Percentiles rank a stretch among this genome's conserved stretches.
Conservation (phyloP, 2,888 invertebrate genomes). For the Apotomis capreana region DNA sequence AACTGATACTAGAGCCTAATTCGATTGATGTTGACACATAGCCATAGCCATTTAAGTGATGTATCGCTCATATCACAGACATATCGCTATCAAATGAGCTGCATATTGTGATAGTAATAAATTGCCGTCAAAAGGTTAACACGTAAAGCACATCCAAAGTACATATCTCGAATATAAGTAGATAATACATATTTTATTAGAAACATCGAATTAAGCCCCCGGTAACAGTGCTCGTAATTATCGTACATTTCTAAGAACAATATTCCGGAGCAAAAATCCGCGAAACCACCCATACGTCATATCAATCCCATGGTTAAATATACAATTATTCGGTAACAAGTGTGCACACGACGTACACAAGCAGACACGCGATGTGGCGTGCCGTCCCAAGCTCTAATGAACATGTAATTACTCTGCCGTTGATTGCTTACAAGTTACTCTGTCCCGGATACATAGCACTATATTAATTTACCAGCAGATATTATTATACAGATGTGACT, state of each 20-base stretch:
- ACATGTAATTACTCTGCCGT: conserved; percentile 72
- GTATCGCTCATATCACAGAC: too few species aligned
- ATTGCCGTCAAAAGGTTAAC: too few species aligned
- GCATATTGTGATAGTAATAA: too few species aligned
- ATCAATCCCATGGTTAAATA: conserved; percentile 54
- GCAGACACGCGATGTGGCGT: conserved; percentile 74
- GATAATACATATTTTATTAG: too few species aligned
- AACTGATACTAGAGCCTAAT: too few species aligned
- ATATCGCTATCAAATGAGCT: too few species aligned
- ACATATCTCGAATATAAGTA: too few species aligned
- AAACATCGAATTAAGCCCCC: too few species aligned
- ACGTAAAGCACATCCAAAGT: too few species aligned
- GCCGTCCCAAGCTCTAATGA: conserved; percentile 70
- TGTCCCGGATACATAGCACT: conserved; percentile 43
- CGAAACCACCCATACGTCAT: conserved; percentile 49
- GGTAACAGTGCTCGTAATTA: neutral
- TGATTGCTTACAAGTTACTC: conserved; percentile 56
- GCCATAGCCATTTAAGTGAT: too few species aligned
- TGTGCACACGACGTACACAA: conserved; percentile 48
- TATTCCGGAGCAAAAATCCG: neutral
- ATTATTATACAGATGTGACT: conserved; percentile 57
- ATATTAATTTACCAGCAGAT: conserved; percentile 61
- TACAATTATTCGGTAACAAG: conserved; percentile 63
- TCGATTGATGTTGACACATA: too few species aligned
- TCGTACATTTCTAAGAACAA: neutral